Evolutionary conservation across 1,140 invertebrate genomes (phyloP), one percentile per base, ranked within the genome.

Genomic region (Leptopilina clavipes): DNA sequence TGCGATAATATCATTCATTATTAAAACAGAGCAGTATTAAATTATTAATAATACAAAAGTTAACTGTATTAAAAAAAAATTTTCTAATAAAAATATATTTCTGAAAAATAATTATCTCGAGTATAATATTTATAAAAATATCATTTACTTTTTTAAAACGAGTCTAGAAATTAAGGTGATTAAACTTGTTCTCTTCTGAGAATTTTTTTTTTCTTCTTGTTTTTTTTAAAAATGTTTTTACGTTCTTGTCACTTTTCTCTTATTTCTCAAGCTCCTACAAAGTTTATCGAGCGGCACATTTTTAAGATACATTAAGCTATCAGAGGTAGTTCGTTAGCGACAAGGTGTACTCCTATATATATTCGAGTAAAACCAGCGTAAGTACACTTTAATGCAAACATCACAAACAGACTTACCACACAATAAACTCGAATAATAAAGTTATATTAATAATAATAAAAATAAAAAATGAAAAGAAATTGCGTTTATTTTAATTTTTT

Each of bases 261-360:
- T 31, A 65, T 65, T 65, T 65, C 31, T 31, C 43, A 12, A 5
- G 19, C 19, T n/a, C n/a, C 37, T 40, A 40, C 31, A 70, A 79
- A 81, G 71, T 81, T 83, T 79, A 81, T 83, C 78, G 80, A 79
- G 74, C 70, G 78, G 81, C 75, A 80, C 75, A 72, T 80, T 79
- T 81, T 78, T 77, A 76, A 80, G 76, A 71, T 73, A 79, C 73
- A 78, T 17, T 22, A 65, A 14, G 59, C 59, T 65, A 65, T 31
- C 25, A 65, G 22, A 54, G 70, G 72, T 74, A 79, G 76, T 83
- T 81, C 75, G 75, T 79, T 80, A 81, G 73, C 75, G 70, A 75
- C 74, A 78, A 83, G 75, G 79, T 83, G 79, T 77, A 72, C 75
- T 56, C 37, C 52, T 22, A 25, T 19, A 19, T 19, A 19, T 59